phyloP scores from a whole-genome alignment of 2,113 vertebrate genomes.

The Thomomys bottae region DNA sequence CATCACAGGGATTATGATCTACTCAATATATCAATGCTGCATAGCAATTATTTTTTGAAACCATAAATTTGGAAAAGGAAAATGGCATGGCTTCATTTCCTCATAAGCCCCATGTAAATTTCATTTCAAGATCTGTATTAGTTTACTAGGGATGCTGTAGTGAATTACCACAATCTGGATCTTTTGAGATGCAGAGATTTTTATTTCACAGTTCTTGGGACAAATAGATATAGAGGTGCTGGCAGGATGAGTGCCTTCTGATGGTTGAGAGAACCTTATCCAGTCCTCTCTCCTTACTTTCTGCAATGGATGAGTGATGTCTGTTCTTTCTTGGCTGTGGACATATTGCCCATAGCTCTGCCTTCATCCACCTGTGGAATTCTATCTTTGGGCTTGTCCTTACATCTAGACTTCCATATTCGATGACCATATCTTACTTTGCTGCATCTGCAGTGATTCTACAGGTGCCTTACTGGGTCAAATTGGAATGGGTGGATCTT shows the following conservation, averaged over 20 bases:
- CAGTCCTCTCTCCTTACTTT: neutral
- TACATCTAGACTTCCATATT: neutral
- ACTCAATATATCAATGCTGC: too few species aligned
- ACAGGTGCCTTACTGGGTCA: neutral
- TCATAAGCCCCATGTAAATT: neutral
- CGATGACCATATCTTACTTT: too few species aligned
- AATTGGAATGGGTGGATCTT: neutral
- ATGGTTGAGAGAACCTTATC: neutral
- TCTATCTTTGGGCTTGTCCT: accelerated
- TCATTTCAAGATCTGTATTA: neutral
- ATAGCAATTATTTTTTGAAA: neutral
- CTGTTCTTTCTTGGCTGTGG: neutral
- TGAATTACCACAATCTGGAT: neutral
- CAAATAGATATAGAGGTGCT: neutral
- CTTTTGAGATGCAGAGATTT: neutral
- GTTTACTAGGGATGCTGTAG: neutral
- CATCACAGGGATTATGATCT: neutral
- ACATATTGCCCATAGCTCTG: neutral
- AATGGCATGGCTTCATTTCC: neutral
- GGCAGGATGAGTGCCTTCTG: neutral
- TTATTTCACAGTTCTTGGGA: neutral
- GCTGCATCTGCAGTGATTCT: neutral
- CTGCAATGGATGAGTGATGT: neutral
- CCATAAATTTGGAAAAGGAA: neutral
- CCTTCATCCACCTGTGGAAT: neutral